Percentiles rank a stretch among this genome's conserved stretches.
Evolutionary conservation across 2,797 vertebrate genomes (phyloP).

Genomic region (Neopelma chrysocephalum): DNA sequence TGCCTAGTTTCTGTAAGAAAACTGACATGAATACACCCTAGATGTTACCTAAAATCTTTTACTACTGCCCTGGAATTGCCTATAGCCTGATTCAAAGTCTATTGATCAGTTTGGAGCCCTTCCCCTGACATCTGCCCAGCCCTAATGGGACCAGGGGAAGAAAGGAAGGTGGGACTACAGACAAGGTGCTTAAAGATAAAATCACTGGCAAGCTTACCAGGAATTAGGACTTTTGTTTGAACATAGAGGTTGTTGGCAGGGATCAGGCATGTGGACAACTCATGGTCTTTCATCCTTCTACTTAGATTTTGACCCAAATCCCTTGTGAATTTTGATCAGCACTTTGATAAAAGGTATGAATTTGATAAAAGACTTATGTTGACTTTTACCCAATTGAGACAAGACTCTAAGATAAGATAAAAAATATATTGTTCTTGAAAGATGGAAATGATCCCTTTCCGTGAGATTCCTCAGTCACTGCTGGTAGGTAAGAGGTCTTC

Average conservation of each 20-base stretch:
- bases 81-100: neutral
- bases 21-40: neutral
- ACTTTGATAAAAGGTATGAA: neutral
- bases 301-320: neutral
- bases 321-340: neutral
- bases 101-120: neutral
- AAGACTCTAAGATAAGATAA: slow-evolving; percentile 13
- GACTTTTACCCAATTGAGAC: neutral
- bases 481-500: neutral
- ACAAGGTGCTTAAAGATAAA: neutral
- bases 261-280: neutral
- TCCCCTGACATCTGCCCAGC: neutral
- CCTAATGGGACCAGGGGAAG: neutral
- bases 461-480: neutral
- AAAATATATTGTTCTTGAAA: slow-evolving; percentile 18
- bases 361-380: slow-evolving; percentile 11
- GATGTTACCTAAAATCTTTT: neutral
- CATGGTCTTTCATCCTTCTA: neutral
- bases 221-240: slow-evolving; percentile 15
- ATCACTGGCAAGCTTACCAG: neutral
- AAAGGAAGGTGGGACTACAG: neutral
- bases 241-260: neutral
- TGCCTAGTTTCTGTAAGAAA: neutral
- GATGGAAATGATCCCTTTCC: neutral
- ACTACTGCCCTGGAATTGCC: neutral